Percentiles rank a stretch among this genome's conserved stretches.
phyloP scores from a whole-genome alignment of 2,797 vertebrate genomes.

The Echeneis naucrates region DNA sequence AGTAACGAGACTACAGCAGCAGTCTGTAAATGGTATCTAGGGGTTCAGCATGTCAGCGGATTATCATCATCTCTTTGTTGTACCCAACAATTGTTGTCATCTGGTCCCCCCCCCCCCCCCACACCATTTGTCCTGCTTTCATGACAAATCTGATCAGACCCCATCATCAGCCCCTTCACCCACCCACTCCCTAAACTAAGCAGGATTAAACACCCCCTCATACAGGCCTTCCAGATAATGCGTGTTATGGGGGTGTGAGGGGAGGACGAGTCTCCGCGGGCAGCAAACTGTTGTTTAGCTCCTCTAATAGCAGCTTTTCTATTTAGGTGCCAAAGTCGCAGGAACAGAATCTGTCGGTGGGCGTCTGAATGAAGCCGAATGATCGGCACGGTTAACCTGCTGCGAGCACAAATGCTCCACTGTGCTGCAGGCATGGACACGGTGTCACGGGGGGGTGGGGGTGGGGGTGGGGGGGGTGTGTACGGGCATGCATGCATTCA shows the following conservation, averaged over 20 bases:
- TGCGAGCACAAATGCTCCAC: slow-evolving; percentile 72
- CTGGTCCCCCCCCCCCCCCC: slow-evolving; percentile 42
- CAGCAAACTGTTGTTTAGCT: slow-evolving; percentile 75
- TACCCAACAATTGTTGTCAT: slow-evolving; percentile 56
- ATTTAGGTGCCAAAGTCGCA: slow-evolving; percentile 81
- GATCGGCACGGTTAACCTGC: slow-evolving; percentile 72
- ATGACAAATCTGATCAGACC: slow-evolving; percentile 47
- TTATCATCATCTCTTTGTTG: slow-evolving; percentile 68
- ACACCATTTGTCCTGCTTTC: slow-evolving; percentile 54
- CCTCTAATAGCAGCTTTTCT: slow-evolving; percentile 78
- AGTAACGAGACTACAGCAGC: slow-evolving; percentile 11
- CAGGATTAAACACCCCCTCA: slow-evolving; percentile 77
- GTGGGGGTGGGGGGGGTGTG: too few species aligned
- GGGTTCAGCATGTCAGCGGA: slow-evolving; percentile 50
- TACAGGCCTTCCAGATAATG: slow-evolving; percentile 63
- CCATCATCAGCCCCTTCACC: slow-evolving; percentile 44
- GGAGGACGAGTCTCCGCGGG: slow-evolving; percentile 54
- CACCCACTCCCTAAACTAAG: slow-evolving; percentile 50
- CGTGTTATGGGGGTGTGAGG: slow-evolving; percentile 33
- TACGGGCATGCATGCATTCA: slow-evolving; percentile 13
- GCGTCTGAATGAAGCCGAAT: slow-evolving; percentile 77
- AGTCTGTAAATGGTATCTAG: slow-evolving; percentile 22
- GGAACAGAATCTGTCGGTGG: slow-evolving; percentile 82
- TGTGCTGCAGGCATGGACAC: slow-evolving; percentile 11
- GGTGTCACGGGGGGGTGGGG: too few species aligned